Evolutionary conservation across 1,140 invertebrate genomes (phyloP).

Genomic region (Platyscapa corneri): DNA sequence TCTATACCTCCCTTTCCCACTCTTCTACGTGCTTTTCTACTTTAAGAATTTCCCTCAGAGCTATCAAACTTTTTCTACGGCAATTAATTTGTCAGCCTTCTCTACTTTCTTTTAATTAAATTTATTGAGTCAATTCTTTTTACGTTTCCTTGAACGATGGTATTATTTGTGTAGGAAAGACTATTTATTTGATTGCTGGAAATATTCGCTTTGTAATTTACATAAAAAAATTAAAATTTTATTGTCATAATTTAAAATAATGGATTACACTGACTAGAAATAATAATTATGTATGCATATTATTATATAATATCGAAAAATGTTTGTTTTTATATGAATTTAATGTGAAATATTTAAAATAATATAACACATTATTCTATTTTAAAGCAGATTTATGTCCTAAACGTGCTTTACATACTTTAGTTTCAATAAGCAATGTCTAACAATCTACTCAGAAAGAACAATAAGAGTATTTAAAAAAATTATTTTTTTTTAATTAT

Average conservation of each 20-base stretch:
- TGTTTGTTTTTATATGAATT: background rate
- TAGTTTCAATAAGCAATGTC: too few relatives aligned
- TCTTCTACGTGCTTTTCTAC: slow-evolving; percentile 32
- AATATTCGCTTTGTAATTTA: background rate
- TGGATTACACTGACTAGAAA: background rate
- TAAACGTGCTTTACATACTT: too few relatives aligned
- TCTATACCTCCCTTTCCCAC: background rate
- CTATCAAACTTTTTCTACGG: slow-evolving; percentile 47
- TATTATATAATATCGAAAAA: background rate
- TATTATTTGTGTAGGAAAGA: slow-evolving; percentile 25
- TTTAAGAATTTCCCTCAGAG: slow-evolving; percentile 39
- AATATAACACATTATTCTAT: too few relatives aligned
- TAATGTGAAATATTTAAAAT: too few relatives aligned
- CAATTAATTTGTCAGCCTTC: slow-evolving; percentile 49
- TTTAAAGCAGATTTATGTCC: background rate
- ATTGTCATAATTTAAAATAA: background rate
- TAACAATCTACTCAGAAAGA: too few relatives aligned
- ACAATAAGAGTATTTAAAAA: too few relatives aligned
- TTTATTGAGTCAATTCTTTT: slow-evolving; percentile 47
- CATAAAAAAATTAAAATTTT: background rate
- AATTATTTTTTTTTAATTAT: too few relatives aligned
- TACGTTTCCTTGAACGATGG: background rate
- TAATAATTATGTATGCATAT: background rate
- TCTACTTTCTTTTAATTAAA: slow-evolving; percentile 50
- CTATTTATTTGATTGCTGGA: slow-evolving; percentile 7